Evolutionary conservation across 2,113 vertebrate species (phyloP), one percentile per base, ranked within the genome.

Genomic region (Ictalurus punctatus): DNA sequence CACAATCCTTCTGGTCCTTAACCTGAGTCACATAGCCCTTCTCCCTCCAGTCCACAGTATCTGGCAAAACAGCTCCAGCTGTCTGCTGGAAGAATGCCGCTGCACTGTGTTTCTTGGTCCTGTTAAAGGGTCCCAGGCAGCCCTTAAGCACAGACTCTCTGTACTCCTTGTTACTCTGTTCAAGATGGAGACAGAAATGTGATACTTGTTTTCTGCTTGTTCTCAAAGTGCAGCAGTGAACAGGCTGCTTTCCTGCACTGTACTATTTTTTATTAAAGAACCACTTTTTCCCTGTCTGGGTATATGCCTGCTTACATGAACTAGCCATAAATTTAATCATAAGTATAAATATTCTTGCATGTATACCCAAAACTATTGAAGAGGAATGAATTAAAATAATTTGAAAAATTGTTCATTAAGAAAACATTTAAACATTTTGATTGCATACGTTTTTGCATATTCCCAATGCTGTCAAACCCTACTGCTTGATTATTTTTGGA

Each of bases 141-240:
- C 95, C 92, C 17, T 0, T 59, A 19, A 94, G 93, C 54, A 94
- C 91, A 79, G 93, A 3, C 0, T 1, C 82, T 86, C 90, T 94
- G 94, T 95, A 96, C 90, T 96, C 95, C 65, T 95, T 86, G 44
- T 96, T 95, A 89, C 93, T 91, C 96, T 96, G 89, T 44, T 84
- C 73, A 44, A 73, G 16, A 71, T 34, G 4, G 52, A 73, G 16
- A 71, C 16, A 5, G 1, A 74, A 37, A 37, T 37, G 71, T 40
- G 37, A 23, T 58, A 59, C 4, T 4, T 59, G 58, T 59, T 59
- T 6, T 59, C 5, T 0, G 4, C 58, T 59, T 59, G 17, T 59
- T 59, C 58, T n/a, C 10, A 23, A 61, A 23, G 59, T 7, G 59
- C 5, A 61, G 59, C 27, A n/a, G 10, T 67, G 27, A 67, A 34